These are phyloP conservation scores for Miichthys miiuy DNA, from an alignment of 2,797 vertebrate species.

Conservation along the genomic window DNA sequence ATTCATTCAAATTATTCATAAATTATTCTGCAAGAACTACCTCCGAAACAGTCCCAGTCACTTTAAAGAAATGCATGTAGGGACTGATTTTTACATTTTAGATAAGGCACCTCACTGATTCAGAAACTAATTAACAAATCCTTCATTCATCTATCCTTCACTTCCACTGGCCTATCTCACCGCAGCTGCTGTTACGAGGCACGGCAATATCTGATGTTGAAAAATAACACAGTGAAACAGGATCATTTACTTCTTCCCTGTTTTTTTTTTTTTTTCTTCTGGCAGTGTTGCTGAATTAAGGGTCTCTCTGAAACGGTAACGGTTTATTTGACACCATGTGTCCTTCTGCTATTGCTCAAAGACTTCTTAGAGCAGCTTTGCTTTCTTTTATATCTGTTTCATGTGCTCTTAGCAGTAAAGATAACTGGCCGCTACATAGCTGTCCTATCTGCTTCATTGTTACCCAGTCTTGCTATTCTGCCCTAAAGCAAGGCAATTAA, in stretches of 20 bases:
- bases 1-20: constrained; percentile 27
- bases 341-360: constrained; percentile 44
- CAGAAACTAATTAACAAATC: constrained; percentile 32
- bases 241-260: constrained; percentile 1
- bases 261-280: neutral
- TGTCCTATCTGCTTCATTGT: constrained; percentile 57
- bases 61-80: constrained; percentile 23
- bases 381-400: constrained; percentile 55
- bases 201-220: constrained; percentile 29
- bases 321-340: constrained; percentile 33
- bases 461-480: constrained; percentile 54
- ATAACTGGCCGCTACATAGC: constrained; percentile 61
- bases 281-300: constrained; percentile 14
- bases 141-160: constrained; percentile 27
- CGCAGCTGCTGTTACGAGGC: neutral
- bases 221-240: constrained; percentile 28
- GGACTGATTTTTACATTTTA: constrained; percentile 30
- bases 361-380: constrained; percentile 32
- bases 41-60: constrained; percentile 21
- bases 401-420: constrained; percentile 58
- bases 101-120: constrained; percentile 24
- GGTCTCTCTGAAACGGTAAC: constrained; percentile 1
- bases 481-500: constrained; percentile 70
- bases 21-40: constrained; percentile 34
- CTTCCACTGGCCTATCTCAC: constrained; percentile 3